Base-by-base conservation (phyloP, 2,797 vertebrate genomes). In the Sphaeramia orbicularis region DNA sequence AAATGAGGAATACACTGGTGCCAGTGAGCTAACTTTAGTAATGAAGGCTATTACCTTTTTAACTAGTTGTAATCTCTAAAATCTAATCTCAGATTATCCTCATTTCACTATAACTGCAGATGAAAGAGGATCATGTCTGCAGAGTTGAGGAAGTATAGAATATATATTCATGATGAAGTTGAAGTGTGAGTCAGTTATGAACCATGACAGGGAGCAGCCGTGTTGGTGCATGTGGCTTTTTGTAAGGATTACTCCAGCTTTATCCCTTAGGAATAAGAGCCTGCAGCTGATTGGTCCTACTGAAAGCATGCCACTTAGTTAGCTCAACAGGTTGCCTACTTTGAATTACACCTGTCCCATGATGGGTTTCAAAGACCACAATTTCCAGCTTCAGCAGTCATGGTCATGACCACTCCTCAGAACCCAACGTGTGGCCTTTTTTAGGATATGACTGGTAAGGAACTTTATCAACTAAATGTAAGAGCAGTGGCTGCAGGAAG, bases 161-260 rank as follows among this genome's bases (percentile, higher is more conserved):
- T 52, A 18, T 14, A 38, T 16, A 3, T 60, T 38, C 7, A 64
- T 3, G 4, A 35, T 37, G 50, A 76, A 70, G 58, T 71, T 71
- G 14, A 84, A 45, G 65, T 81, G 58, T 37, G 9, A 45, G 45
- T 40, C 27, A 7, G 51, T 75, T 68, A 60, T 66, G 47, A 56
- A 43, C 59, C 27, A 9, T 44, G 63, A 75, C 58, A 56, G 78
- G 80, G 50, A 86, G 69, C 80, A 62, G 78, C 81, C 79, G 73
- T 18, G 14, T 42, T 36, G 52, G 48, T 64, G 76, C 77, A 84
- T 74, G 56, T 81, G 80, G 71, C 62, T 78, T 71, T 80, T 76
- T 83, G 72, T 79, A 19, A 58, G 89, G 90, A 92, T 92, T 91
- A 91, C 74, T 3, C 65, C 80, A 65, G 91, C 78, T 91, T 92